Evolutionary conservation across 2,797 vertebrate species (phyloP).

Genomic region (Lates japonicus): DNA sequence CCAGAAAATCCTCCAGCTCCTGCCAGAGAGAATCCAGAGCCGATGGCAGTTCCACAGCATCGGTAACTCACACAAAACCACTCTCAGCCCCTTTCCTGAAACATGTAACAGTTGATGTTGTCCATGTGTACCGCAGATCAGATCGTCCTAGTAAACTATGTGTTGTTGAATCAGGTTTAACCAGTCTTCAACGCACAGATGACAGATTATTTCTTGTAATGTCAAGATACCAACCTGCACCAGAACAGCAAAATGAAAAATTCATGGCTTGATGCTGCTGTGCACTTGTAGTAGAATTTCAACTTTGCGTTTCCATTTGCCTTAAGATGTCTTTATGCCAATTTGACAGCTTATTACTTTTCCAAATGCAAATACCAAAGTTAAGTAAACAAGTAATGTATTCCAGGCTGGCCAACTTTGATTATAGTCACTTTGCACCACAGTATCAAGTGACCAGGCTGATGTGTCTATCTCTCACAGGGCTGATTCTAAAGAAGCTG

Average conservation of each 20-base stretch:
- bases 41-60: conserved; percentile 99
- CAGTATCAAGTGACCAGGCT: conserved; percentile 2
- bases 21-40: conserved; percentile 97
- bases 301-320: background rate
- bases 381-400: background rate
- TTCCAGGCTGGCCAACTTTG: background rate
- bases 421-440: background rate
- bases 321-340: background rate
- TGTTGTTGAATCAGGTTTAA: background rate
- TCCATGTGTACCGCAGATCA: conserved; percentile 8
- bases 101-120: background rate
- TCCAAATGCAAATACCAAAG: background rate
- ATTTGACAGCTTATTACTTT: background rate
- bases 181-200: conserved; percentile 1
- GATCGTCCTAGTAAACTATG: background rate
- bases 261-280: background rate
- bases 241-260: background rate
- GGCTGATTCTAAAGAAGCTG: conserved; percentile 98
- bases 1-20: conserved; percentile 98
- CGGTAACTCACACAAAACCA: conserved; percentile 80
- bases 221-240: background rate
- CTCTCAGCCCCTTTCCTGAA: background rate
- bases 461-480: conserved; percentile 79
- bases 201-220: background rate
- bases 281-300: background rate